These are phyloP conservation scores for Cetoscarus ocellatus DNA, from an alignment of 2,797 vertebrate species.

Conservation along the genomic window DNA sequence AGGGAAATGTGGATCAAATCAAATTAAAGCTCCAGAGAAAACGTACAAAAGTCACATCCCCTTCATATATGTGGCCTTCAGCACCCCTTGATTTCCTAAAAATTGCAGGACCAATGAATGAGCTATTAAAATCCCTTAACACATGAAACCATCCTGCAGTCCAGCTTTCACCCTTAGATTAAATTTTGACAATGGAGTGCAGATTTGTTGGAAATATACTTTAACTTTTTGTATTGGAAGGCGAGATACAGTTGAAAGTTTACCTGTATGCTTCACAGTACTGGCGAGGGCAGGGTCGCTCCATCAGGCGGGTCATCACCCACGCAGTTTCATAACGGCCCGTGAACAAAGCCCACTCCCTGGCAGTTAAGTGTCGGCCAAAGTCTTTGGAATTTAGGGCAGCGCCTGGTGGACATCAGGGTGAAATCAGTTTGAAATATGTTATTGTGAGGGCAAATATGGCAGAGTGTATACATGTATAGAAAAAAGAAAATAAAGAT, in stretches of 20 bases:
- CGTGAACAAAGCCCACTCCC: slow-evolving; percentile 95
- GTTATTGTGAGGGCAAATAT: too few species aligned
- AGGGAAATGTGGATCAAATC: slow-evolving; percentile 8
- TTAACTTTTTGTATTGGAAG: background rate
- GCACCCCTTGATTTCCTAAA: background rate
- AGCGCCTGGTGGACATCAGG: slow-evolving; percentile 86
- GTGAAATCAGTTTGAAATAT: too few species aligned
- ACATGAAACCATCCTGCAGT: background rate
- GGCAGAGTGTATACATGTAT: too few species aligned
- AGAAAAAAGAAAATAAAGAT: too few species aligned
- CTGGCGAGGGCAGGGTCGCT: slow-evolving; percentile 89
- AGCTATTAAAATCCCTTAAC: background rate
- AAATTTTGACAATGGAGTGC: background rate
- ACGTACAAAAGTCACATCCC: too few species aligned
- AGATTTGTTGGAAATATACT: background rate
- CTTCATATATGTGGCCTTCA: too few species aligned
- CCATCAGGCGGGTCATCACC: slow-evolving; percentile 89
- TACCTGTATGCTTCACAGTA: slow-evolving; percentile 85
- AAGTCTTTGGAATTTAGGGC: slow-evolving; percentile 88
- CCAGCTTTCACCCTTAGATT: background rate
- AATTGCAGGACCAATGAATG: background rate
- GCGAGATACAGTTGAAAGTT: background rate
- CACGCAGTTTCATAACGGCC: slow-evolving; percentile 90
- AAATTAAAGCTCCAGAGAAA: background rate
- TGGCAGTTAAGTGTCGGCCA: slow-evolving; percentile 87